Evolutionary conservation across 2,797 vertebrate species (phyloP), one percentile per base, ranked within the genome.

Genomic region (Neosalanx taihuensis): DNA sequence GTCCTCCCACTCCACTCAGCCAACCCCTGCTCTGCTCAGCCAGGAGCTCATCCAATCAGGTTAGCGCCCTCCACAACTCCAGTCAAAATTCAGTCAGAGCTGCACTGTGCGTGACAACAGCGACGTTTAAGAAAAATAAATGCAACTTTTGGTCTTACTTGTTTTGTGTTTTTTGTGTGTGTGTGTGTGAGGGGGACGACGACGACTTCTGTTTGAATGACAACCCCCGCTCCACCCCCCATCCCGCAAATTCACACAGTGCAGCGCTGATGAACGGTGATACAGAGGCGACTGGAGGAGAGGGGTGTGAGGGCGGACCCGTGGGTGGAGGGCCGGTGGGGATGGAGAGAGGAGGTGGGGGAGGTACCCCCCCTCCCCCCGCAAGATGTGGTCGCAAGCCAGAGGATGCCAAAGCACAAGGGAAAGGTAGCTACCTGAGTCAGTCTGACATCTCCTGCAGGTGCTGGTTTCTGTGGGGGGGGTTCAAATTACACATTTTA

Each of bases 361-460:
- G n/a, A 86, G 76, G 73, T 60, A 72, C 69, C 85, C 84, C 87
- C 88, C 83, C 23, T 26, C 84, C 86, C 86, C 86, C 84, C 81
- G 79, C 72, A 13, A 82, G 83, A 89, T 87, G 83, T 83, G 82
- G 81, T 87, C 20, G 30, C 81, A 89, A 87, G 91, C 88, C 87
- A 89, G 89, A 93, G 91, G 91, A 89, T 89, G 92, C 93, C 91
- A 23, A 17, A 31, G 29, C 46, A n/a, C 26, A 31, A 92, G 91
- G 88, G 89, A 91, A 88, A 85, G 87, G 81, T 83, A 86, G 84
- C 89, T 93, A 94, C 93, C 93, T 94, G 93, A 92, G 88, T 94
- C 93, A 94, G 90, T 94, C 88, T 94, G 93, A 94, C 93, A 94
- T 93, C 93, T 92, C 93, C 93, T 94, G 93, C 93, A 94, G 93